Percentiles rank a stretch among this genome's conserved stretches.
Evolutionary conservation across 2,888 invertebrate species (phyloP).

Genomic region (Oxytorus armatus): DNA sequence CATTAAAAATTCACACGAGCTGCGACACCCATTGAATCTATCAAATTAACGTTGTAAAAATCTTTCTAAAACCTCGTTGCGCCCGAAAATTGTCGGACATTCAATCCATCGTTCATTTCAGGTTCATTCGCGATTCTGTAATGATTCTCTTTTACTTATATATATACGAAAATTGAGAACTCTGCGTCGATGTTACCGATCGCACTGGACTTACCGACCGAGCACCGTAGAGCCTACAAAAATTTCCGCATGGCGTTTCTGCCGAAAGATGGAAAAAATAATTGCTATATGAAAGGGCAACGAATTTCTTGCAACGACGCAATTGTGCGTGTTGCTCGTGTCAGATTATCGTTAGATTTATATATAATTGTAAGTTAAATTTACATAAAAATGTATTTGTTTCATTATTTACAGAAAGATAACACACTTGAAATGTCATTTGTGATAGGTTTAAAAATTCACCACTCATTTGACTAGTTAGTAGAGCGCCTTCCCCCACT

Average conservation of each 20-base stretch:
- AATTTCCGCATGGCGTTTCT: background rate
- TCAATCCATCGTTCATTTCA: slow-evolving; percentile 41
- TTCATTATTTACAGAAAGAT: too few relatives aligned
- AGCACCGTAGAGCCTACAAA: background rate
- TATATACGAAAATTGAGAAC: slow-evolving; percentile 20
- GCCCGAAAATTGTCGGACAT: slow-evolving; percentile 31
- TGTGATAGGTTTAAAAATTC: too few relatives aligned
- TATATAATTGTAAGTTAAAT: too few relatives aligned
- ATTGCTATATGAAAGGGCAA: too few relatives aligned
- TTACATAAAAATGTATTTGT: too few relatives aligned
- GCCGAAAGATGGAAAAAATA: too few relatives aligned
- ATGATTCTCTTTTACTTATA: slow-evolving; percentile 25
- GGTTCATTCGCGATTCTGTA: slow-evolving; percentile 40
- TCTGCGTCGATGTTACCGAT: slow-evolving; percentile 7
- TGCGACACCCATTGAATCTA: slow-evolving; percentile 62
- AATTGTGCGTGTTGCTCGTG: too few relatives aligned
- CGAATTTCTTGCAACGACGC: too few relatives aligned
- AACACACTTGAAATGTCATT: background rate
- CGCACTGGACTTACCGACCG: background rate
- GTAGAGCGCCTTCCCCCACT: too few relatives aligned
- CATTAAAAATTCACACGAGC: slow-evolving; percentile 63
- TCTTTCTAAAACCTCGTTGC: slow-evolving; percentile 50
- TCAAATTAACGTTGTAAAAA: slow-evolving; percentile 67
- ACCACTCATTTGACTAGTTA: too few relatives aligned
- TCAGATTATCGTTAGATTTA: too few relatives aligned